phyloP scores from a whole-genome alignment of 1,140 invertebrate genomes.

The Ditylenchus dipsaci region DNA sequence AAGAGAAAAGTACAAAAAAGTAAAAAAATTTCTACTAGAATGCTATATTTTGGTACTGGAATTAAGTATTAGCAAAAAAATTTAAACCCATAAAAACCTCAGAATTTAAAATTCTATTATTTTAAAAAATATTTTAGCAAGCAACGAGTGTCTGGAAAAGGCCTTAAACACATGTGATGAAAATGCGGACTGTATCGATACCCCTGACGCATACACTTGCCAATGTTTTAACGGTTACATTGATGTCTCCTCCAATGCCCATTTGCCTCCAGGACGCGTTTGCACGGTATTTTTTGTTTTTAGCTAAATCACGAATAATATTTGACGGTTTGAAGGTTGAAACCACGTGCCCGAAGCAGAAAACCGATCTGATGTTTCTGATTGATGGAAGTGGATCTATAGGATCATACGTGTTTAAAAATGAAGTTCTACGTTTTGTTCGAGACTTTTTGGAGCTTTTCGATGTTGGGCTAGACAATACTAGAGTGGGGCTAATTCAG shows the following conservation, averaged over 20 bases:
- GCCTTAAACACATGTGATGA: slow-evolving; percentile 57
- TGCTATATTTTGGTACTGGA: too few species aligned
- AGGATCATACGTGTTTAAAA: slow-evolving; percentile 56
- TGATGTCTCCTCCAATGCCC: slow-evolving; percentile 56
- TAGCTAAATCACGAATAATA: slow-evolving; percentile 42
- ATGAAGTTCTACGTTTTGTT: slow-evolving; percentile 55
- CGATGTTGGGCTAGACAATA: slow-evolving; percentile 55
- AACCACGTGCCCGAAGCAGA: slow-evolving; percentile 48
- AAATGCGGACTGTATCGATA: slow-evolving; percentile 60
- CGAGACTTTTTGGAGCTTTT: slow-evolving; percentile 56
- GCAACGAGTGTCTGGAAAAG: slow-evolving; percentile 51
- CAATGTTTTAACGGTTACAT: slow-evolving; percentile 58
- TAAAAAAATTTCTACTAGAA: too few species aligned
- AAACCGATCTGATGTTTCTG: slow-evolving; percentile 55
- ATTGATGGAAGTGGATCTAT: slow-evolving; percentile 57
- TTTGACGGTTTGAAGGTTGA: neutral
- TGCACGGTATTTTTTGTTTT: slow-evolving; percentile 40
- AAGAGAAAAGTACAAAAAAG: too few species aligned
- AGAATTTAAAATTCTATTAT: neutral
- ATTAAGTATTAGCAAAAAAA: too few species aligned
- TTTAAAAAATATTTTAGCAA: slow-evolving; percentile 39
- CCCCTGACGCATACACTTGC: slow-evolving; percentile 57
- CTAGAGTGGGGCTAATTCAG: slow-evolving; percentile 55
- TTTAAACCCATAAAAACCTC: too few species aligned
- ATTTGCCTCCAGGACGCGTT: slow-evolving; percentile 56